Percentiles rank a stretch among this genome's conserved stretches.
Conservation (phyloP, 2,797 vertebrate genomes). For the Peromyscus nudipes region DNA sequence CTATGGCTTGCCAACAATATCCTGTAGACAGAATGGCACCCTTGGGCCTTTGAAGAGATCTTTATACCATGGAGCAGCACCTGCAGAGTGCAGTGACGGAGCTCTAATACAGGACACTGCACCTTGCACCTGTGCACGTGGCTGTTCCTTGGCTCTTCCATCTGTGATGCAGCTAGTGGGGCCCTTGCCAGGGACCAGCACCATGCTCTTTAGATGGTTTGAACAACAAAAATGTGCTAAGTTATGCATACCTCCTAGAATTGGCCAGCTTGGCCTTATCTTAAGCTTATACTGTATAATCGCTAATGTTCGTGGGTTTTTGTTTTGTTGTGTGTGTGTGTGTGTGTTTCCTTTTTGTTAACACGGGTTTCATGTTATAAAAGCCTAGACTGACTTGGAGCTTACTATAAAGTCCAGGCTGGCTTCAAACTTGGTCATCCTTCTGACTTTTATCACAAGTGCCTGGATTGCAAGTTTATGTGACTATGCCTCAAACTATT, state of each 20-base stretch:
- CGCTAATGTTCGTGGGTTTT: neutral
- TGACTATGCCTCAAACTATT: neutral
- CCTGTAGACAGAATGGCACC: too few species aligned
- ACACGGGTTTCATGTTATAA: neutral
- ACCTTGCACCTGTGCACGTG: neutral
- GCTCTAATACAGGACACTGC: neutral
- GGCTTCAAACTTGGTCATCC: neutral
- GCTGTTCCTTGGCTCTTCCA: neutral
- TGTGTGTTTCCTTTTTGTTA: neutral
- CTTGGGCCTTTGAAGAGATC: neutral
- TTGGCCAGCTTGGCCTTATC: neutral
- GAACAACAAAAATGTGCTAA: neutral
- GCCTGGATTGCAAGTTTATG: neutral
- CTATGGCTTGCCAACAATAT: neutral
- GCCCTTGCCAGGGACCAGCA: neutral
- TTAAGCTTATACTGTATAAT: neutral
- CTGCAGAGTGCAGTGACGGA: neutral
- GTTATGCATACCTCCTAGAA: neutral
- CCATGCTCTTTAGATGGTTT: neutral
- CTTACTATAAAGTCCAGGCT: neutral
- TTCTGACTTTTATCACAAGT: neutral
- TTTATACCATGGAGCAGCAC: neutral
- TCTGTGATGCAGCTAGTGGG: neutral
- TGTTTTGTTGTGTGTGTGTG: too few species aligned
- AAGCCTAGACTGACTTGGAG: neutral